Evolutionary conservation across 2,888 invertebrate species (phyloP), one percentile per base, ranked within the genome.

Genomic region (Dryobotodes eremita): DNA sequence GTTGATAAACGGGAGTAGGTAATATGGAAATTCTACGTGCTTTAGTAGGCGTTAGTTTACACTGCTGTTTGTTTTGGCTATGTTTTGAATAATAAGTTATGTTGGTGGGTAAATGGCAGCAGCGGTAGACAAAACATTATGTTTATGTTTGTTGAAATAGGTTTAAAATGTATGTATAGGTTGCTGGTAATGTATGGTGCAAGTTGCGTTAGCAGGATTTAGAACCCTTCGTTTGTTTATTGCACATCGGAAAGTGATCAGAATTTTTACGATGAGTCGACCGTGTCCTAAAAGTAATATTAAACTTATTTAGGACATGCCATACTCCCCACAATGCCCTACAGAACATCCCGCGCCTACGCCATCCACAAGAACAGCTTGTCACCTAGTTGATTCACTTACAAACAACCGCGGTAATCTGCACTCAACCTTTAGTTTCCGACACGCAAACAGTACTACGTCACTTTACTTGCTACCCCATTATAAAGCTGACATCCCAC

Each of bases 81-180:
- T 62, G 74, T 77, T 83, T 64, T 82, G 75, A 71, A 82, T 85
- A 82, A 78, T 85, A 79, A 71, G 79, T 85, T 71, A 73, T 6
- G 72, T 55, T 79, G 31, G 26, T 70, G 26, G 31, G 55, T 4
- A 48, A 75, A 80, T 74, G 50, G 15, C 15, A 20, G 55, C 17
- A 26, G 26, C 11, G 42, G 59, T 70, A 48, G 69, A 36, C 64
- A 65, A 82, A 80, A 82, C n/a, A 69, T 59, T 26, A 36, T 53
- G 42, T 65, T 70, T 71, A 53, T 61, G 15, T 53, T 50, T 57
- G 15, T 77, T 62, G 11, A 23, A 68, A 78, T 36, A 62, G 76
- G 17, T 23, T 77, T 36, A 3, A 1, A 48, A 79, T 23, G 48
- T 57, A 64, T 59, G 10, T 11, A 8, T 8, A 17, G 10, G n/a